Percentiles rank a stretch among this genome's conserved stretches.
phyloP scores from a whole-genome alignment of 2,888 invertebrate species.

The Acanthosepion esculentum region DNA sequence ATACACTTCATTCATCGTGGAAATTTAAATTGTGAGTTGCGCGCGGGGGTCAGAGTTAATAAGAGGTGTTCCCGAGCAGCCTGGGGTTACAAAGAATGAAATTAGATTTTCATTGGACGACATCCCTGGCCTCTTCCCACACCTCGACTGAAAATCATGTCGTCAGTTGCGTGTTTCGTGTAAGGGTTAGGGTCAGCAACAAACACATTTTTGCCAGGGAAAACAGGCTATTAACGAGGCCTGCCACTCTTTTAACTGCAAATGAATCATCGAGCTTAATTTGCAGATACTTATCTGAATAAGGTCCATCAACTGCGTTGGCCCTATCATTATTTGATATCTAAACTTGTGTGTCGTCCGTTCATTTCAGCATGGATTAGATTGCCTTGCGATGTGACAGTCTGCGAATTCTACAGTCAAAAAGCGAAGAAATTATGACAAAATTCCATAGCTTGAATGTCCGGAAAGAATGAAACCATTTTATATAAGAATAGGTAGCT shows the following conservation, averaged over 20 bases:
- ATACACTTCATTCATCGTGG: not conserved
- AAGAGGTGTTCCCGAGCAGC: not conserved
- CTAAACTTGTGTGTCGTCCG: not conserved
- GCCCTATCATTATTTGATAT: not conserved
- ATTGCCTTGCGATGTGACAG: not conserved
- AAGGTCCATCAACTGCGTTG: not conserved
- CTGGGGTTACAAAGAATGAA: not conserved
- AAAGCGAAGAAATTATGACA: too few species aligned
- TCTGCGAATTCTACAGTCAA: too few species aligned
- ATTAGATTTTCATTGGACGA: not conserved
- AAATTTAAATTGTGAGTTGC: not conserved
- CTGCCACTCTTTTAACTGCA: not conserved
- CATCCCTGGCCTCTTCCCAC: not conserved
- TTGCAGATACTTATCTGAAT: not conserved
- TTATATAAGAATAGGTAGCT: too few species aligned
- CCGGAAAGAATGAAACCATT: too few species aligned
- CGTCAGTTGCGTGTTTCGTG: not conserved
- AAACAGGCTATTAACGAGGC: not conserved
- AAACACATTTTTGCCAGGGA: not conserved
- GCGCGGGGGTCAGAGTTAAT: not conserved
- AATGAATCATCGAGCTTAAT: not conserved
- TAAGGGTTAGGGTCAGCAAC: not conserved
- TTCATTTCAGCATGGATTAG: not conserved
- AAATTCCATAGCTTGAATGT: too few species aligned
- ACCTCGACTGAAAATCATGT: too few species aligned